Evolutionary conservation across 2,888 invertebrate genomes (phyloP).

Genomic region (Melinopterus prodromus): DNA sequence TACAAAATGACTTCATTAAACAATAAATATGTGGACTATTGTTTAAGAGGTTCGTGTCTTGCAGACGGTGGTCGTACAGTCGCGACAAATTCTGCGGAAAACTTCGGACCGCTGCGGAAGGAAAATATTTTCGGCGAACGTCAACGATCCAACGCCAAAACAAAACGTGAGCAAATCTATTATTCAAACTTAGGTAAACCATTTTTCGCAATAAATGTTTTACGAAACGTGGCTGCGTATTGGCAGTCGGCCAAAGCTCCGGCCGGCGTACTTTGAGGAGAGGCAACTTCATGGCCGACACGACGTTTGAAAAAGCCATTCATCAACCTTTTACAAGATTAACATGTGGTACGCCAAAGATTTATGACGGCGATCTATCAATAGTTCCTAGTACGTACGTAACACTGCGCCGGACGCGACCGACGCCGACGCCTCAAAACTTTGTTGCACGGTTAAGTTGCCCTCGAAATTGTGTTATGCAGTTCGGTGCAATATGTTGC

Average conservation of each 20-base stretch:
- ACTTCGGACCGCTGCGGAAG: no score
- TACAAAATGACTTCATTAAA: no score
- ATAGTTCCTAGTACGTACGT: not conserved
- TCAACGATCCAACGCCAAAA: not conserved
- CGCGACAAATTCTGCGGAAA: no score
- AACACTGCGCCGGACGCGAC: not conserved
- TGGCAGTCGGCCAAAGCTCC: not conserved
- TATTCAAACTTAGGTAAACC: not conserved
- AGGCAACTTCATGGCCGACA: not conserved
- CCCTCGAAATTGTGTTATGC: not conserved
- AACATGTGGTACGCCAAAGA: not conserved
- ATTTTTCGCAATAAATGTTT: not conserved
- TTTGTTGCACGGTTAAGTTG: not conserved
- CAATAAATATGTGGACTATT: no score
- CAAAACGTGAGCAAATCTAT: not conserved
- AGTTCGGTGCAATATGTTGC: not conserved
- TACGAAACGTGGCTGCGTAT: not conserved
- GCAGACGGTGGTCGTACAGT: no score
- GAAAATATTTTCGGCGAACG: no score
- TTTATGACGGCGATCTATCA: not conserved
- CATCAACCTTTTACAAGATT: constrained; percentile 4
- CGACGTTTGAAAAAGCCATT: not conserved
- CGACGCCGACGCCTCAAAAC: not conserved
- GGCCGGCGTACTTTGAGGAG: not conserved
- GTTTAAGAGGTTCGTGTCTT: no score